phyloP scores from a whole-genome alignment of 2,113 vertebrate species.

The Chroicocephalus ridibundus region DNA sequence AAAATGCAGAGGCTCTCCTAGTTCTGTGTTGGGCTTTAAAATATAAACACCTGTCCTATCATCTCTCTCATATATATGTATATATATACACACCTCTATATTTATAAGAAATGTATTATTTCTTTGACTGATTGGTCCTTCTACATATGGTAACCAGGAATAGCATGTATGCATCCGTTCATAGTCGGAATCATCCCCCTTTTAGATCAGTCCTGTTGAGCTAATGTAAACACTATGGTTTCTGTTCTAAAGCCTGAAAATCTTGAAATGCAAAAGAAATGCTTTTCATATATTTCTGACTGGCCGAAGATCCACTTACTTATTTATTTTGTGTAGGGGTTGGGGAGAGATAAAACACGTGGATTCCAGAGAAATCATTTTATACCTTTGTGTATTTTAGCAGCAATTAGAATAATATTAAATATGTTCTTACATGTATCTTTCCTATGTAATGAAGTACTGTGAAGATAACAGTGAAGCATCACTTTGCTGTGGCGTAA shows the following conservation, averaged over 20 bases:
- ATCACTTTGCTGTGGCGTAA: conserved; percentile 67
- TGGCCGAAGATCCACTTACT: conserved; percentile 38
- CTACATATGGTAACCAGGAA: conserved; percentile 47
- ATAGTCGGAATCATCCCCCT: conserved; percentile 11
- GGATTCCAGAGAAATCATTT: conserved; percentile 69
- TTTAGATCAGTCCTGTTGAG: not conserved
- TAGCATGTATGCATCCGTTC: conserved; percentile 49
- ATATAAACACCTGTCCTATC: conserved; percentile 41
- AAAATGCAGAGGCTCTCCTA: not conserved
- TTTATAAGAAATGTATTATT: conserved; percentile 68
- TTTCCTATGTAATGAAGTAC: conserved; percentile 71
- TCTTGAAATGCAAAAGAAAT: conserved; percentile 66
- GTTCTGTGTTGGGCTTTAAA: conserved; percentile 31
- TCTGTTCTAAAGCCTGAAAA: conserved; percentile 67
- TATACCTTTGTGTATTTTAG: conserved; percentile 68
- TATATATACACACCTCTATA: conserved; percentile 31
- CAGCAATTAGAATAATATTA: conserved; percentile 57
- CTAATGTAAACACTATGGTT: conserved; percentile 54
- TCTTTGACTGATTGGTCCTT: conserved; percentile 47
- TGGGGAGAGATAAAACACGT: not conserved
- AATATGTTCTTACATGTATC: conserved; percentile 66
- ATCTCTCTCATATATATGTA: conserved; percentile 29
- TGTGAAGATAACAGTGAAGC: conserved; percentile 74
- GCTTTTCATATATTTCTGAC: conserved; percentile 58
- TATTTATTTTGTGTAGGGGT: conserved; percentile 44